These are phyloP conservation scores for Macrotus californicus DNA, from an alignment of 2,113 vertebrate genomes.

Conservation along the genomic window DNA sequence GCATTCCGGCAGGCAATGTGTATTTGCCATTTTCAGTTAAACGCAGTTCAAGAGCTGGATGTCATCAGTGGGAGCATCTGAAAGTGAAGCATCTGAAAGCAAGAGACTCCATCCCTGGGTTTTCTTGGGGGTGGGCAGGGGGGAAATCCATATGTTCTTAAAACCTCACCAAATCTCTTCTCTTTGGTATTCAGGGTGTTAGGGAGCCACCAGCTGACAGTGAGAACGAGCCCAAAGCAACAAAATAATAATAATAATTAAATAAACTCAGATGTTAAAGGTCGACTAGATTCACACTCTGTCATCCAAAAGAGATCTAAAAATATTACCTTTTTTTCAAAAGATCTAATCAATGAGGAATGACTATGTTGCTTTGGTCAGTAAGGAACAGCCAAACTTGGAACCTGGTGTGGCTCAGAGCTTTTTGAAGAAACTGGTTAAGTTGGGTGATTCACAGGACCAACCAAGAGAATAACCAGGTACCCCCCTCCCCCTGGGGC, in stretches of 20 bases:
- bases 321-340: background rate
- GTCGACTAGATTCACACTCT: background rate
- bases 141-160: background rate
- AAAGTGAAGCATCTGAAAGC: constrained; percentile 13
- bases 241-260: background rate
- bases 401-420: background rate
- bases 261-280: background rate
- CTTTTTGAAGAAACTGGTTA: background rate
- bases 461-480: rapidly evolving
- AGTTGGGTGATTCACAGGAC: too few relatives aligned
- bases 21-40: constrained; percentile 72
- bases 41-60: constrained; percentile 58
- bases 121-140: background rate
- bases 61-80: constrained; percentile 33
- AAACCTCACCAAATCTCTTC: background rate
- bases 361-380: background rate
- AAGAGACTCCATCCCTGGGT: background rate
- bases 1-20: constrained; percentile 57
- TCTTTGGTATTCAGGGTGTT: background rate
- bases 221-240: background rate
- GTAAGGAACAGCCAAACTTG: background rate
- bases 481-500: rapidly evolving
- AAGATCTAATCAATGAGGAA: background rate
- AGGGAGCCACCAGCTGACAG: background rate
- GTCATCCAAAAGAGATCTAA: background rate